phyloP scores from a whole-genome alignment of 1,140 invertebrate genomes.

The Drosophila oshimai region DNA sequence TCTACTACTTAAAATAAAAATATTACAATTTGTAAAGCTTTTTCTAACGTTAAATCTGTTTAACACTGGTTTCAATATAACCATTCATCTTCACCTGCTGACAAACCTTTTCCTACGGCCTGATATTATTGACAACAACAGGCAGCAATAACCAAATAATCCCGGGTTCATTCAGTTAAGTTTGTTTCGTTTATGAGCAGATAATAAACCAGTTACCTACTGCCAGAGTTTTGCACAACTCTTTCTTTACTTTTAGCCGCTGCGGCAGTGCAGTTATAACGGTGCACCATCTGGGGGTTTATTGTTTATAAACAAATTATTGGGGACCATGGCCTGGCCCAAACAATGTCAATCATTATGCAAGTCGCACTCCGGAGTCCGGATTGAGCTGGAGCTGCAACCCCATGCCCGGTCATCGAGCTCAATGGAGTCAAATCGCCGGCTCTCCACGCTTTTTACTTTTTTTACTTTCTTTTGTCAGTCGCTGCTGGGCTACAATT shows the following conservation, averaged over 20 bases:
- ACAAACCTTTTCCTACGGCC: background rate
- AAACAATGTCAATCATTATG: conserved; percentile 74
- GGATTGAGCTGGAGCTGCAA: conserved; percentile 31
- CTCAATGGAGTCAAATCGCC: conserved; percentile 47
- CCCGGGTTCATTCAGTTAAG: conserved; percentile 27
- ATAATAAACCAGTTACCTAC: conserved; percentile 67
- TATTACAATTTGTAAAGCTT: conserved; percentile 3
- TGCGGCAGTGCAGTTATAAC: conserved; percentile 57
- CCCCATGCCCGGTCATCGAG: conserved; percentile 61
- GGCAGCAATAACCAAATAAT: conserved; percentile 1
- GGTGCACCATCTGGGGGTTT: conserved; percentile 47
- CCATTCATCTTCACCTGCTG: background rate
- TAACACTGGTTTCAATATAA: background rate
- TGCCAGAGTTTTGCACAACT: conserved; percentile 58
- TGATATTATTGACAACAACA: background rate
- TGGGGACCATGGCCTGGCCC: conserved; percentile 23
- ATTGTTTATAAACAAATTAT: conserved; percentile 77
- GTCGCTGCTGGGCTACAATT: conserved; percentile 36
- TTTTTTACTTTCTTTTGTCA: conserved; percentile 78
- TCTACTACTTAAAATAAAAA: background rate
- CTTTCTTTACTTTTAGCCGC: conserved; percentile 9
- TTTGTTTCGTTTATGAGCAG: conserved; percentile 31
- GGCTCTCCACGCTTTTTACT: conserved; percentile 54
- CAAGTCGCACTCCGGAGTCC: conserved; percentile 50
- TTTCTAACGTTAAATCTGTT: conserved; percentile 2